phyloP scores from a whole-genome alignment of 1,140 invertebrate species.

The Sarcophaga bullata region DNA sequence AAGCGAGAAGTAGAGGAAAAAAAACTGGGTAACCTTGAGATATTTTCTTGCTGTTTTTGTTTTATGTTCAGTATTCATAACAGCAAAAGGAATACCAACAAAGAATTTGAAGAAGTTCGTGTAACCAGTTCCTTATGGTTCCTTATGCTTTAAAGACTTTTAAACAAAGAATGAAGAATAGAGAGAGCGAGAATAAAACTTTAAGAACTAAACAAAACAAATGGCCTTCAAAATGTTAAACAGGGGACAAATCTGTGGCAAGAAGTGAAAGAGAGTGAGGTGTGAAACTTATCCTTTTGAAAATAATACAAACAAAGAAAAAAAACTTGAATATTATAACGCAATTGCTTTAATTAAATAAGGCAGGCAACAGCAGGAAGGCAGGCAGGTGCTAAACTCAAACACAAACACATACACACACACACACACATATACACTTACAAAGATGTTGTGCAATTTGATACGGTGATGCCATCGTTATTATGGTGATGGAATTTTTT shows the following conservation, averaged over 20 bases:
- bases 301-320: not conserved
- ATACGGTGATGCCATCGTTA: not conserved
- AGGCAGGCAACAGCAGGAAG: not conserved
- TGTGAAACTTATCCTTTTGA: too few relatives aligned
- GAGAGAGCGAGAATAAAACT: not conserved
- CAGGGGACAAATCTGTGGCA: not conserved
- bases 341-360: constrained; percentile 27
- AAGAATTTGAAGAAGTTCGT: not conserved
- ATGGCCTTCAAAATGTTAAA: not conserved
- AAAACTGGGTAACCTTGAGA: constrained; percentile 40
- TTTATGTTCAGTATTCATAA: not conserved
- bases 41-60: not conserved
- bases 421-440: not conserved
- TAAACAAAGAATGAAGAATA: too few relatives aligned
- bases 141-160: too few relatives aligned
- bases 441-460: constrained; percentile 6
- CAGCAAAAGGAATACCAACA: not conserved
- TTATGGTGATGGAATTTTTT: not conserved
- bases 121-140: not conserved
- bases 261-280: too few relatives aligned
- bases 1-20: not conserved
- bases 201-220: not conserved
- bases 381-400: not conserved
- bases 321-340: constrained; percentile 33
- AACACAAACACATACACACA: not conserved